Percentiles rank a stretch among this genome's conserved stretches.
These are phyloP conservation scores for Frankliniella fusca DNA, from an alignment of 2,888 invertebrate species.

Conservation along the genomic window DNA sequence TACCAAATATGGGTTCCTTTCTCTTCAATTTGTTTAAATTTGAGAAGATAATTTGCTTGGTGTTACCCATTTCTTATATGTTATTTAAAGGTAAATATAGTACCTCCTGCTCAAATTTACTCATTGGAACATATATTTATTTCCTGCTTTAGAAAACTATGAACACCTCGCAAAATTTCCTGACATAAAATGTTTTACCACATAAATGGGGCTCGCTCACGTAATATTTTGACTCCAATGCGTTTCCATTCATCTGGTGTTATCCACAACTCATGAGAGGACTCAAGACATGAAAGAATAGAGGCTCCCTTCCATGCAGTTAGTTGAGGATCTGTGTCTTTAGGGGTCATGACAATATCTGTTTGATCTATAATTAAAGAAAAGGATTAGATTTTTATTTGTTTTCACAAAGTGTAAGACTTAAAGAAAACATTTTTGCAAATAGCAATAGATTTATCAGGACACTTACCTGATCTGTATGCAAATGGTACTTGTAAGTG, in stretches of 20 bases:
- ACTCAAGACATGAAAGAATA: conserved; percentile 87
- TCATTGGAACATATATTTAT: background rate
- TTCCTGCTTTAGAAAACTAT: background rate
- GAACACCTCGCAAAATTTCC: background rate
- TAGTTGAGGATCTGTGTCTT: conserved; percentile 87
- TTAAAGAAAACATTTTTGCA: conserved; percentile 31
- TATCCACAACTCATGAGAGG: conserved; percentile 91
- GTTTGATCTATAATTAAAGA: conserved; percentile 59
- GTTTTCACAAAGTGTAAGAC: conserved; percentile 27
- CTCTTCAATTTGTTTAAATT: background rate
- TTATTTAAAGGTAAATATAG: background rate
- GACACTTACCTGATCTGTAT: conserved; percentile 59
- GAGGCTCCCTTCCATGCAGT: conserved; percentile 94
- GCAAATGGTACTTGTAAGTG: conserved; percentile 76
- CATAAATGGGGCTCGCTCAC: conserved; percentile 89
- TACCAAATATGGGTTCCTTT: background rate
- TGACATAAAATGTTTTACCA: conserved; percentile 55
- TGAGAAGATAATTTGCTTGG: background rate
- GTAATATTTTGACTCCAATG: conserved; percentile 74
- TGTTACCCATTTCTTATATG: background rate
- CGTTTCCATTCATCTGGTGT: conserved; percentile 79
- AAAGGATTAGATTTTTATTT: conserved; percentile 23
- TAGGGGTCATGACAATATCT: conserved; percentile 84
- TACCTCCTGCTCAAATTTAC: background rate
- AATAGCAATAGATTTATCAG: background rate